phyloP scores from a whole-genome alignment of 92 coral and sea anemone genomes.

The Chrysogorgia sp. region DNA sequence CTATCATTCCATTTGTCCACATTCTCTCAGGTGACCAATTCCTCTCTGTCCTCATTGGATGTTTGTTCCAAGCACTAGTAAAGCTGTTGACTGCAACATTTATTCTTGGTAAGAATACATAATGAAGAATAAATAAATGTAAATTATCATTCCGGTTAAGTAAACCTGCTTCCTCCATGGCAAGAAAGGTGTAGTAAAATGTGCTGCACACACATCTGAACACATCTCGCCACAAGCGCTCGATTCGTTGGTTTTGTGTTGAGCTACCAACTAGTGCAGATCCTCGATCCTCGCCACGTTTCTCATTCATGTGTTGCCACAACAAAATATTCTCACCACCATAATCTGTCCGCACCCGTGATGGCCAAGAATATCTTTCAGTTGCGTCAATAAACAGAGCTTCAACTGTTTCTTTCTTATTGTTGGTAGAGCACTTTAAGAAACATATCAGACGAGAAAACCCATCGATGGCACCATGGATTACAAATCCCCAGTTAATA shows the following conservation, averaged over 20 bases:
- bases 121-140: slow-evolving; percentile 60
- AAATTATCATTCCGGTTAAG: slow-evolving; percentile 47
- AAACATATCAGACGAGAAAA: slow-evolving; percentile 17
- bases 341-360: slow-evolving; percentile 27
- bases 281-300: slow-evolving; percentile 32
- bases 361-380: slow-evolving; percentile 38
- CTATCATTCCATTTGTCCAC: slow-evolving; percentile 54
- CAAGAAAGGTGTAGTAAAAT: slow-evolving; percentile 42
- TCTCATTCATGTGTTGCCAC: slow-evolving; percentile 34
- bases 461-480: slow-evolving; percentile 38
- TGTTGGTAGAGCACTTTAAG: slow-evolving; percentile 37
- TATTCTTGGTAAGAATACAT: slow-evolving; percentile 50
- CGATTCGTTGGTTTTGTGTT: slow-evolving; percentile 41
- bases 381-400: slow-evolving; percentile 28
- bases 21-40: slow-evolving; percentile 53
- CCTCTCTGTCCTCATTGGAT: slow-evolving; percentile 59
- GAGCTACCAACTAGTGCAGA: slow-evolving; percentile 13
- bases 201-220: slow-evolving; percentile 26
- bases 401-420: slow-evolving; percentile 26
- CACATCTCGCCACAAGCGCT: slow-evolving; percentile 39
- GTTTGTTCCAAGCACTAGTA: slow-evolving; percentile 71
- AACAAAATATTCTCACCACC: slow-evolving; percentile 34
- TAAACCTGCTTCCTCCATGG: slow-evolving; percentile 39
- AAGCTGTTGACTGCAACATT: slow-evolving; percentile 46
- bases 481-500: slow-evolving; percentile 43